Percentiles rank a stretch among this genome's conserved stretches.
Conservation (phyloP, 2,888 invertebrate species). For the Neocrepidodera transversa region DNA sequence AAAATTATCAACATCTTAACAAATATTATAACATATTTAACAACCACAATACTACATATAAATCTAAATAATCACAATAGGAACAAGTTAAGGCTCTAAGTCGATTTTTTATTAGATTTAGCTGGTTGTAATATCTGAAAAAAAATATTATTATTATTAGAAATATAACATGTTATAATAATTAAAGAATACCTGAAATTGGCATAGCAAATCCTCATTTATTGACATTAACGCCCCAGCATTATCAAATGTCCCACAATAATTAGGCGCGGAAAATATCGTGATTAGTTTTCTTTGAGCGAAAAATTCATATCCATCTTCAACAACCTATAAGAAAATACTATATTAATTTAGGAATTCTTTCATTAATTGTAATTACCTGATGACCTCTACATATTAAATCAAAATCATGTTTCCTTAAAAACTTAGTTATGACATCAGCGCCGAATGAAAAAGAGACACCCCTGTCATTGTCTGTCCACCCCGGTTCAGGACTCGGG, state of each 20-base stretch:
- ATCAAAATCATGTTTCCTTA: conserved; percentile 52
- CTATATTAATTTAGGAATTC: background rate
- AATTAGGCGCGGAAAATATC: conserved; percentile 55
- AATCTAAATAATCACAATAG: too few relatives aligned
- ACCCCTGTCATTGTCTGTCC: conserved; percentile 52
- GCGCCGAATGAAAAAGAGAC: conserved; percentile 52
- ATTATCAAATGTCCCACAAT: conserved; percentile 54
- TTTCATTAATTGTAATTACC: conserved; percentile 32
- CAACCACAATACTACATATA: too few relatives aligned
- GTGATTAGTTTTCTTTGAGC: conserved; percentile 52
- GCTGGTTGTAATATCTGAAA: conserved; percentile 22
- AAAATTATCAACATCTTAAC: too few relatives aligned
- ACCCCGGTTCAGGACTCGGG: conserved; percentile 47
- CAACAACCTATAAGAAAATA: conserved; percentile 47
- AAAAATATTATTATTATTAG: too few relatives aligned
- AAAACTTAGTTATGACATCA: conserved; percentile 51
- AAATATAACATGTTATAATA: background rate
- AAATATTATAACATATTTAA: too few relatives aligned
- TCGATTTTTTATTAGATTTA: background rate
- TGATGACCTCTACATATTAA: conserved; percentile 54
- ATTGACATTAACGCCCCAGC: conserved; percentile 53
- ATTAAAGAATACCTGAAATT: conserved; percentile 64
- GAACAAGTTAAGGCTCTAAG: too few relatives aligned
- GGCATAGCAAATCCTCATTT: conserved; percentile 48
- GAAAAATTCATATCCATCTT: conserved; percentile 55